Conservation (phyloP, 1,140 invertebrate genomes). For the Ganaspis sp. region DNA sequence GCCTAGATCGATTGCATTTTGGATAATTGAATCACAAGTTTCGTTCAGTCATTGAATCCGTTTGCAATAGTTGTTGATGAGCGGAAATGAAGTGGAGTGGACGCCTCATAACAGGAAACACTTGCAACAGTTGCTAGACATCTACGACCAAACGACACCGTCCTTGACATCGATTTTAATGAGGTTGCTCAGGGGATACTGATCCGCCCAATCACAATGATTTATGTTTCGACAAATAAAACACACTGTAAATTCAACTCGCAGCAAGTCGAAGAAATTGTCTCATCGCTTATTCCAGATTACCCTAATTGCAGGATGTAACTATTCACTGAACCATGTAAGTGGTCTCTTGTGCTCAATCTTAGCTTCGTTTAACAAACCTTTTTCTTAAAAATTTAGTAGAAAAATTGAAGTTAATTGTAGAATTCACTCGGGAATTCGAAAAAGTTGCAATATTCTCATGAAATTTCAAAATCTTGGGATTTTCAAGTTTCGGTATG, state of each 20-base stretch:
- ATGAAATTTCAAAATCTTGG: no score
- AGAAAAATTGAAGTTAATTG: no score
- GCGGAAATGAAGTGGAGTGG: not conserved
- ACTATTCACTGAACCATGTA: slow-evolving; percentile 6
- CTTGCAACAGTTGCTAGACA: slow-evolving; percentile 21
- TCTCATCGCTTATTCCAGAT: slow-evolving; percentile 11
- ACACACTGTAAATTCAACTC: not conserved
- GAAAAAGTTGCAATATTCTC: no score
- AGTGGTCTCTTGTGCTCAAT: not conserved
- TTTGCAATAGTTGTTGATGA: not conserved
- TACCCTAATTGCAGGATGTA: slow-evolving; percentile 25
- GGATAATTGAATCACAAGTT: slow-evolving; percentile 5
- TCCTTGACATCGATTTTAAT: slow-evolving; percentile 20
- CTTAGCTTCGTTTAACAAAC: not conserved
- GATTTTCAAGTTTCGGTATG: no score
- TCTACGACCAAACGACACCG: not conserved
- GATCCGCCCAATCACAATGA: slow-evolving; percentile 1
- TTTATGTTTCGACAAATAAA: not conserved
- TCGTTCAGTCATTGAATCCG: not conserved
- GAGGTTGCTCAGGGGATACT: not conserved
- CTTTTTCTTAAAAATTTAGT: no score
- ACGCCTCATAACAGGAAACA: not conserved
- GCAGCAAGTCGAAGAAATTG: slow-evolving; percentile 1
- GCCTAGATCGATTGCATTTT: not conserved
- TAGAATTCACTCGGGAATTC: no score